Percentiles rank a stretch among this genome's conserved stretches.
Evolutionary conservation across 2,888 invertebrate species (phyloP).

Genomic region (Callimorpha dominula): DNA sequence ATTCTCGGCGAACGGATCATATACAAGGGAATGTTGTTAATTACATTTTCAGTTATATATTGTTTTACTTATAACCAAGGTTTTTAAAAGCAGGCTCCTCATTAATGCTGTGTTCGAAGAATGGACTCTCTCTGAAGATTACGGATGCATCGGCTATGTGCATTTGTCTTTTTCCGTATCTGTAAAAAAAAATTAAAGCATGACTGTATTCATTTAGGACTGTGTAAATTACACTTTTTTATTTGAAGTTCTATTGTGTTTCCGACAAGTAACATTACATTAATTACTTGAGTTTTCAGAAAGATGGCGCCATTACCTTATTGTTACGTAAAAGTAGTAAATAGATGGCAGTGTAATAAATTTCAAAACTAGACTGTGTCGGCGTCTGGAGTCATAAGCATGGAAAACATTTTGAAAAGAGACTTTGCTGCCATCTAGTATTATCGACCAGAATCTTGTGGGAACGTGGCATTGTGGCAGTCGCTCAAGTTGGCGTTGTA

Average conservation of each 20-base stretch:
- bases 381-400: background rate
- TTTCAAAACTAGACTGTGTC: background rate
- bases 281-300: background rate
- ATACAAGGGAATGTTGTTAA: slow-evolving; percentile 25
- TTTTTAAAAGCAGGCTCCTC: slow-evolving; percentile 73
- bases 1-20: slow-evolving; percentile 21
- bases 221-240: no score
- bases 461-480: background rate
- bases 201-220: no score
- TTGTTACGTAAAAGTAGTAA: background rate
- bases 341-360: slow-evolving; percentile 11
- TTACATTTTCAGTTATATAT: slow-evolving; percentile 29
- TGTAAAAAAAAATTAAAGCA: slow-evolving; percentile 57
- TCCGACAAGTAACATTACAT: background rate
- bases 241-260: no score
- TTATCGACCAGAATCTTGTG: background rate
- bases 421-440: background rate
- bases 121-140: slow-evolving; percentile 77
- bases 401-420: background rate
- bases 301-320: slow-evolving; percentile 27
- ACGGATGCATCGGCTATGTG: slow-evolving; percentile 81
- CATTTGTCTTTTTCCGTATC: slow-evolving; percentile 82
- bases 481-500: background rate
- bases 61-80: slow-evolving; percentile 72
- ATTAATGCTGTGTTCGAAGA: slow-evolving; percentile 69